Evolutionary conservation across 1,140 invertebrate species (phyloP).

Genomic region (Tetragnatha versicolor): DNA sequence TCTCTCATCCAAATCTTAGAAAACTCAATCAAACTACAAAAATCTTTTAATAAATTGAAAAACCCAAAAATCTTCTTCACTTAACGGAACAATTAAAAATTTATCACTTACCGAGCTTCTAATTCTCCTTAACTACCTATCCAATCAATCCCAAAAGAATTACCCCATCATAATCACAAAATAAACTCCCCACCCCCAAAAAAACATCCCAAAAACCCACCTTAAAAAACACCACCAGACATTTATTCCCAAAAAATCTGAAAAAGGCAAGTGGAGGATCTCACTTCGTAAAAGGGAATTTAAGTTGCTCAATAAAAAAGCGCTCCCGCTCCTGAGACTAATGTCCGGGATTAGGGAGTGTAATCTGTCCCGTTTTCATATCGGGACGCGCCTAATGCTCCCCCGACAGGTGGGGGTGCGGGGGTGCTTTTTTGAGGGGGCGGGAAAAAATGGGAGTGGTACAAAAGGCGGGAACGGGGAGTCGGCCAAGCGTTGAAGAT

Average conservation of each 20-base stretch:
- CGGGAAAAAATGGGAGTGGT: conserved; percentile 25
- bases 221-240: not conserved
- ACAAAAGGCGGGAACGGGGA: conserved; percentile 32
- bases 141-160: too few species aligned
- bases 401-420: not conserved
- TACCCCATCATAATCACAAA: too few species aligned
- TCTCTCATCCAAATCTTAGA: too few species aligned
- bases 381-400: conserved; percentile 15
- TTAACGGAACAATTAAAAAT: too few species aligned
- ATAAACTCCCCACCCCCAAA: too few species aligned
- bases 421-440: not conserved
- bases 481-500: conserved; percentile 37
- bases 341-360: conserved; percentile 37
- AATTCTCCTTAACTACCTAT: too few species aligned
- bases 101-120: too few species aligned
- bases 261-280: conserved; percentile 6
- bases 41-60: too few species aligned
- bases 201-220: too few species aligned
- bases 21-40: too few species aligned
- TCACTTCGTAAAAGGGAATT: conserved; percentile 43
- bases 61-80: too few species aligned
- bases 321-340: conserved; percentile 28
- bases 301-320: conserved; percentile 36
- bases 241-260: not conserved
- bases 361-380: conserved; percentile 49